Evolutionary conservation across 2,888 invertebrate genomes (phyloP).

Genomic region (Ernsta delagoae): DNA sequence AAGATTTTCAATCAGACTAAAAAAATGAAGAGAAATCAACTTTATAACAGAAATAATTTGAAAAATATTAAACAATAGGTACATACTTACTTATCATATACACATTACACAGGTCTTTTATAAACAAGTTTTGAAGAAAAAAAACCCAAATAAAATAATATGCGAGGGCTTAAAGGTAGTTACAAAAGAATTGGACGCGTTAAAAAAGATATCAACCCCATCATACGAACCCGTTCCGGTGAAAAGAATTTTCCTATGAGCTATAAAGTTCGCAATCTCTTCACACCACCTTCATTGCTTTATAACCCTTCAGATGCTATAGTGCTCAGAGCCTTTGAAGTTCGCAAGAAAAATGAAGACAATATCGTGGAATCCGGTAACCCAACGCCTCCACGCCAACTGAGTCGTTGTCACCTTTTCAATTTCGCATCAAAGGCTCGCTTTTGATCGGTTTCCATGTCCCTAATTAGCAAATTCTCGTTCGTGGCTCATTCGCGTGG

Average conservation of each 20-base stretch:
- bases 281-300: slow-evolving; percentile 6
- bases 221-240: neutral
- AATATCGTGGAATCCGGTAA: slow-evolving; percentile 14
- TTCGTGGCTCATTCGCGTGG: slow-evolving; percentile 64
- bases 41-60: too few relatives aligned
- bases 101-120: too few relatives aligned
- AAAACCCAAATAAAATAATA: neutral
- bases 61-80: too few relatives aligned
- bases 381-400: slow-evolving; percentile 7
- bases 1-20: too few relatives aligned
- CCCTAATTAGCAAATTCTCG: slow-evolving; percentile 77
- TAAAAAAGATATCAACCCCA: neutral
- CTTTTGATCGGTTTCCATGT: slow-evolving; percentile 67
- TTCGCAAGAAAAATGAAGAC: slow-evolving; percentile 33
- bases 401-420: slow-evolving; percentile 70
- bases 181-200: neutral
- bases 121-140: too few relatives aligned
- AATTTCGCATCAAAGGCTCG: slow-evolving; percentile 77
- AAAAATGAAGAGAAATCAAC: too few relatives aligned
- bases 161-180: neutral
- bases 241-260: slow-evolving; percentile 15
- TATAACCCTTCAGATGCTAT: slow-evolving; percentile 26
- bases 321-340: slow-evolving; percentile 22
- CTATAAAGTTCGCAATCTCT: slow-evolving; percentile 21
- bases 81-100: too few relatives aligned